Conservation (phyloP, 2,888 invertebrate species). For the Caenorhabditis panamensis region DNA sequence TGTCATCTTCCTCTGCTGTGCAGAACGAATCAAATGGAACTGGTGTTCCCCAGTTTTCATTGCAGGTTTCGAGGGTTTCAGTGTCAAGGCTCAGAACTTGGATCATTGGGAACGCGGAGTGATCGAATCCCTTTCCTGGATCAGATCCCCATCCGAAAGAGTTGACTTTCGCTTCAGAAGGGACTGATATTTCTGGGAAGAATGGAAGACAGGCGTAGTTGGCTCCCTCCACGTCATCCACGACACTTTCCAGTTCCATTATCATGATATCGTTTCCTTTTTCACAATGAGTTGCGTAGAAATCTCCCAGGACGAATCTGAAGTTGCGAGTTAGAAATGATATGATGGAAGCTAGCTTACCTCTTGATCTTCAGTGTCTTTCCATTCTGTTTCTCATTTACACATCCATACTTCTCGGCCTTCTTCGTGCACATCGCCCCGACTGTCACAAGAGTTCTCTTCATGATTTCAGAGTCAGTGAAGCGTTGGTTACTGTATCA, state of each 20-base stretch:
- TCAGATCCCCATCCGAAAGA: slow-evolving; percentile 61
- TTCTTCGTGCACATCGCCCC: slow-evolving; percentile 50
- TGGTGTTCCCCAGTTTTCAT: slow-evolving; percentile 42
- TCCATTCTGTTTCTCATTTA: slow-evolving; percentile 45
- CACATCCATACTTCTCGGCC: slow-evolving; percentile 31
- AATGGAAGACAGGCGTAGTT: slow-evolving; percentile 56
- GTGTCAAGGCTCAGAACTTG: slow-evolving; percentile 34
- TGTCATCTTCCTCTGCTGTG: slow-evolving; percentile 50
- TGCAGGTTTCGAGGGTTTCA: slow-evolving; percentile 28
- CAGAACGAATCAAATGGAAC: slow-evolving; percentile 52
- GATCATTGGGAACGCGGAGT: slow-evolving; percentile 41
- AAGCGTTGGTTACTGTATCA: slow-evolving; percentile 25
- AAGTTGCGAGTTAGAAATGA: background rate
- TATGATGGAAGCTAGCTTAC: background rate
- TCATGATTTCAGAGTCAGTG: slow-evolving; percentile 33
- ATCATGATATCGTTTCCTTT: slow-evolving; percentile 56
- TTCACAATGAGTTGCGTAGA: slow-evolving; percentile 40
- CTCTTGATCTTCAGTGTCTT: slow-evolving; percentile 31
- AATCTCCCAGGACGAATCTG: slow-evolving; percentile 42
- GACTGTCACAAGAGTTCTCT: slow-evolving; percentile 32
- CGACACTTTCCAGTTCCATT: slow-evolving; percentile 34
- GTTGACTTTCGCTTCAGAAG: slow-evolving; percentile 19
- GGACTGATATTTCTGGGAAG: background rate
- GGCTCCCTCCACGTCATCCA: slow-evolving; percentile 28
- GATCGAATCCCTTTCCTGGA: slow-evolving; percentile 44